Evolutionary conservation across 92 coral and sea anemone genomes (phyloP), one percentile per base, ranked within the genome.

Genomic region (Micromussa lordhowensis): DNA sequence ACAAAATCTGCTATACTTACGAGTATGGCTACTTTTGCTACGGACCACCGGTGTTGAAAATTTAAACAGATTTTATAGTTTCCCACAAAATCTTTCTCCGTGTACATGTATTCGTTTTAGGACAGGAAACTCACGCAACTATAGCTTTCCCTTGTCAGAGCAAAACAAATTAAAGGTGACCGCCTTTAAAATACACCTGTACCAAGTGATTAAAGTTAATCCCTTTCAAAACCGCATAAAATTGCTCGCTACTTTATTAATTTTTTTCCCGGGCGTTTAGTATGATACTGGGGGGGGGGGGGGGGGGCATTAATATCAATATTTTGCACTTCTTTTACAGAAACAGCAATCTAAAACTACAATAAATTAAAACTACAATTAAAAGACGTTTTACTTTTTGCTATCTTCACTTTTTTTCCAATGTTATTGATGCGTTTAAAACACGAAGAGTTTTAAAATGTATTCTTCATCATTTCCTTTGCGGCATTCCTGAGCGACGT

Each of bases 211-310:
- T 82, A 82, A 82, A 68, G 36, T 82, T 82, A 82, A 66, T 82
- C 85, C 85, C n/a, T 64, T 68, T 51, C 18, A 28, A 82, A 40
- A 82, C 85, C 85, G 61, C 85, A 38, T 5, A 44, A 82, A 28
- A 40, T 38, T 68, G 55, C 53, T 81, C 12, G 72, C 85, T n/a
- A 22, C 61, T 44, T 66, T 4, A 64, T 68, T 64, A 68, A 66
- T 26, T 64, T 81, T 44, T 38, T 16, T 49, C 26, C 21, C 36
- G 57, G 63, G 28, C n/a, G 85, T 14, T 68, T 82, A 16, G 15
- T 26, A 5, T 82, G 54, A 63, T 81, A 29, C n/a, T 61, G 6
- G 34, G n/a, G n/a, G n/a, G n/a, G n/a, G n/a, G n/a, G n/a, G n/a
- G n/a, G n/a, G n/a, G n/a, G n/a, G n/a, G n/a, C n/a, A n/a, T n/a